These are phyloP conservation scores for Meiosimyza decipiens DNA, from an alignment of 2,888 invertebrate genomes.

Conservation along the genomic window DNA sequence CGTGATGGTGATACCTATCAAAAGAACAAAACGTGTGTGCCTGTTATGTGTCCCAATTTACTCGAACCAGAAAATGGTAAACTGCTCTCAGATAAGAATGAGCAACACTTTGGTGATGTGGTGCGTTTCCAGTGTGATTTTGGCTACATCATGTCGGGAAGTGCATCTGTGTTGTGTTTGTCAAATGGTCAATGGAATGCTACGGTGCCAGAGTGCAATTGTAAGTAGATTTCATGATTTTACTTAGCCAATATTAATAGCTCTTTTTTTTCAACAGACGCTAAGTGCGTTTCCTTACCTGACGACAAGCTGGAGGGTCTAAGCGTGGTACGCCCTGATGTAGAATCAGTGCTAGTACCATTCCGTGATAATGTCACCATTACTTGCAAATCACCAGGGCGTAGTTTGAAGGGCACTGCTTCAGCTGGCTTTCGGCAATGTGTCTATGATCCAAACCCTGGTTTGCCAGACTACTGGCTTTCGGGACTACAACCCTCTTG, in stretches of 20 bases:
- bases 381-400: conserved; percentile 81
- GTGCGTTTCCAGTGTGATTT: conserved; percentile 94
- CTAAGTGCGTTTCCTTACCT: conserved; percentile 88
- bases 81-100: conserved; percentile 81
- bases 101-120: conserved; percentile 90
- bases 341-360: conserved; percentile 85
- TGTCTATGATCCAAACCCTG: conserved; percentile 93
- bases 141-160: conserved; percentile 92
- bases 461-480: conserved; percentile 90
- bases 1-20: conserved; percentile 90
- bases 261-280: conserved; percentile 71
- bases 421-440: conserved; percentile 92
- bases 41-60: conserved; percentile 86
- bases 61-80: conserved; percentile 86
- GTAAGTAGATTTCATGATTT: conserved; percentile 70
- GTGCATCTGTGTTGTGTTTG: conserved; percentile 85
- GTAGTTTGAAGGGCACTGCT: conserved; percentile 81
- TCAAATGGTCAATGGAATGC: conserved; percentile 95
- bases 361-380: conserved; percentile 92
- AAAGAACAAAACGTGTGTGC: conserved; percentile 94
- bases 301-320: conserved; percentile 91
- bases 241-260: neutral
- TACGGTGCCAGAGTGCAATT: conserved; percentile 91
- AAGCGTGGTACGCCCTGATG: conserved; percentile 80
- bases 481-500: conserved; percentile 88